Base-by-base conservation (phyloP, 2,113 vertebrate species). In the Lonchura striata region DNA sequence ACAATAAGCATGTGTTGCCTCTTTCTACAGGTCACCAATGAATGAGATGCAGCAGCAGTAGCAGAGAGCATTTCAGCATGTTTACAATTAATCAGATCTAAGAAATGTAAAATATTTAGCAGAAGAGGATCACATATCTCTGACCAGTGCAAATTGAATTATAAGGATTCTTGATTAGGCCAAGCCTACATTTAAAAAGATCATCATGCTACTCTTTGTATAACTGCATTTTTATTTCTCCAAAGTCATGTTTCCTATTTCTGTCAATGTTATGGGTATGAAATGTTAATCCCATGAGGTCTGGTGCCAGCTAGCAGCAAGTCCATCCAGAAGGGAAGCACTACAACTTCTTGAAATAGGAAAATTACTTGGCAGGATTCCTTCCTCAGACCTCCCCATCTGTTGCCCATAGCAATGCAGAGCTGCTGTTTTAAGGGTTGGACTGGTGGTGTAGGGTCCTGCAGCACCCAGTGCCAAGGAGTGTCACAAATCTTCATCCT, bases 1-100 rank as follows among this genome's bases (percentile, higher is more conserved):
- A 97, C 72, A 96, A 87, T 85, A 95, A 95, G 79, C 35, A 82
- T 64, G 80, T 92, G 75, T 95, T 88, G 76, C 92, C 68, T 91
- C 77, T 88, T 96, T 84, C 50, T 76, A 83, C 92, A 54, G 44
- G 86, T 90, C 94, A 88, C 63, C 71, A 66, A 13, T 39, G 71
- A 90, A 92, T 88, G 81, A 75, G 75, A 85, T 50, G 24, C 60
- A 37, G 52, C 28, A 86, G 22, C 30, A 61, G 68, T 24, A 75
- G 31, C 4, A 86, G 88, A 71, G 24, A 81, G 8, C 42, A 86
- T 87, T 81, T 85, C 72, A 84, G 24, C 14, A 20, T 35, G 39
- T 88, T 96, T 95, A 63, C 68, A 92, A 57, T 86, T 88, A 79
- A 92, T 35, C 19, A 44, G 69, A 53, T 41, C 9, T 28, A 22